Conservation (phyloP, 2,888 invertebrate genomes). For the Coelogynopora nodosa region DNA sequence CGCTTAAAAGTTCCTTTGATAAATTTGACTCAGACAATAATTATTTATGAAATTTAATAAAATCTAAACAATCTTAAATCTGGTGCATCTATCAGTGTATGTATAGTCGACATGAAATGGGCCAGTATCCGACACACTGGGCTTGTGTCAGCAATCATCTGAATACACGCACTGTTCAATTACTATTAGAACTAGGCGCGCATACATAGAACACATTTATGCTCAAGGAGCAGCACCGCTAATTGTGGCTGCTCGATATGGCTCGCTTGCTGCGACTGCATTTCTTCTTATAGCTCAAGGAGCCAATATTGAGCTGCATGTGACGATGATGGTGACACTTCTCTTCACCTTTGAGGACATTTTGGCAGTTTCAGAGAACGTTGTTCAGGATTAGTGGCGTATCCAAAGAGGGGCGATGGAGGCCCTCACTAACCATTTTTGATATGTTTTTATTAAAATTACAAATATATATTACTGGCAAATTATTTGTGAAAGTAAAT, state of each 20-base stretch:
- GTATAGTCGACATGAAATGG: conserved; percentile 14
- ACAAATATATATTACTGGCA: too few species aligned
- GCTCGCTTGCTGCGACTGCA: background rate
- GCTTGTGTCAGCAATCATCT: conserved; percentile 35
- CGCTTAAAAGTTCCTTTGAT: too few species aligned
- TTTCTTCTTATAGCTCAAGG: conserved; percentile 9
- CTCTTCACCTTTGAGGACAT: conserved; percentile 38
- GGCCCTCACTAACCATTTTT: too few species aligned
- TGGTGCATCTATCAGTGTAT: background rate
- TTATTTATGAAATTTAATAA: too few species aligned
- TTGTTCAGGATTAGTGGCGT: too few species aligned
- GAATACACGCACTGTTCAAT: background rate
- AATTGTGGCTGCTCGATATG: conserved; percentile 1
- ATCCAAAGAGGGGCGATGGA: too few species aligned
- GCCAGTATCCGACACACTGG: conserved; percentile 4
- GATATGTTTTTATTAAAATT: too few species aligned
- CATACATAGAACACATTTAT: conserved; percentile 29
- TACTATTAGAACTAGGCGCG: conserved; percentile 17
- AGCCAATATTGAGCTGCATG: background rate
- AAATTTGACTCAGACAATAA: too few species aligned
- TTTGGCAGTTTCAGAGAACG: too few species aligned
- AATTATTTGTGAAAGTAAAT: too few species aligned
- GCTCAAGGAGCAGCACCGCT: background rate
- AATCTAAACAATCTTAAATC: too few species aligned
- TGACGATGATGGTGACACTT: conserved; percentile 7